A percentile compares a stretch with the other conserved stretches of the same genome.
Evolutionary conservation across 2,888 invertebrate species (phyloP).

Genomic region (Yponomeuta cagnagella): DNA sequence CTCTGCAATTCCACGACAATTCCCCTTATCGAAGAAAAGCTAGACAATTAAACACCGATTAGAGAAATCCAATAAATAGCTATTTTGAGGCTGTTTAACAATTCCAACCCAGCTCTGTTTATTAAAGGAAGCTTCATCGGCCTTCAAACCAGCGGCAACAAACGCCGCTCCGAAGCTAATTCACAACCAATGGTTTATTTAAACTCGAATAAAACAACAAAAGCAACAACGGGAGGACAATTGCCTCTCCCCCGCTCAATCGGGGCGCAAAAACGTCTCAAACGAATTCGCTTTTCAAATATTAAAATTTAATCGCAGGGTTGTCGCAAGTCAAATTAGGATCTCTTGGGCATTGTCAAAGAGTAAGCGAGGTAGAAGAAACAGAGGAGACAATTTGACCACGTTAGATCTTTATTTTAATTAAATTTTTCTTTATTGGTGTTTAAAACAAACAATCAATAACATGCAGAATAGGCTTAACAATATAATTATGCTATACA

Average conservation of each 20-base stretch:
- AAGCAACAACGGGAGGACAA: slow-evolving; percentile 5
- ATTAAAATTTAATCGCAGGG: slow-evolving; percentile 77
- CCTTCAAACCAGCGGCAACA: neutral
- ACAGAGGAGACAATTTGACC: neutral
- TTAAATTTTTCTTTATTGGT: no score
- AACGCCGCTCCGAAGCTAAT: neutral
- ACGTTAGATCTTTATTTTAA: no score
- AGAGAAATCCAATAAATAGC: no score
- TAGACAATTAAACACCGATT: no score
- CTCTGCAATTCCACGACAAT: no score
- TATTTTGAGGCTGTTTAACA: no score
- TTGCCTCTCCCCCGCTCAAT: slow-evolving; percentile 9
- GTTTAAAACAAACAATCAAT: no score
- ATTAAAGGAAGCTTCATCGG: no score
- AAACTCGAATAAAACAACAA: slow-evolving; percentile 18
- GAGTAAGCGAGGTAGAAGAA: slow-evolving; percentile 28
- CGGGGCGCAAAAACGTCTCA: slow-evolving; percentile 34
- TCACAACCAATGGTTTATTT: neutral
- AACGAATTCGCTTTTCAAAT: slow-evolving; percentile 68
- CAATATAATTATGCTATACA: no score
- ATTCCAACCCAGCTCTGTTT: no score
- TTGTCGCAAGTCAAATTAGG: slow-evolving; percentile 76
- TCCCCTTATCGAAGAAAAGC: no score
- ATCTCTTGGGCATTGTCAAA: slow-evolving; percentile 58
- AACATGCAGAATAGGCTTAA: no score